A percentile compares a stretch with the other conserved stretches of the same genome.
Conservation (phyloP, 2,888 invertebrate genomes). For the Mimumesa dahlbomi region DNA sequence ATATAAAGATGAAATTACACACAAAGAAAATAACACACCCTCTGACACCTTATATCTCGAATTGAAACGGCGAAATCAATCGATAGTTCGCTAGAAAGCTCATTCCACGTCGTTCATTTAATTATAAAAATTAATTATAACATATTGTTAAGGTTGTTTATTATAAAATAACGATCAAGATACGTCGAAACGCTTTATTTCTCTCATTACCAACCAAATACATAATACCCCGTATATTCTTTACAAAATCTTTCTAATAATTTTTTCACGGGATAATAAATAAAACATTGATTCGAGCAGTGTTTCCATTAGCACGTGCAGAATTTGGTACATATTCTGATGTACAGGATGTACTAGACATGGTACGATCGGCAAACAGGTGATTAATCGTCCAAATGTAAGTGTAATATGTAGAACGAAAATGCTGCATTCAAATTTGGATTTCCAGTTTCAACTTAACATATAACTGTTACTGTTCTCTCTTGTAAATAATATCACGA, state of each 20-base stretch:
- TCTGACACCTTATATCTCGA: conserved; percentile 11
- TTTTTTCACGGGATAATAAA: no score
- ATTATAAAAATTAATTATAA: conserved; percentile 22
- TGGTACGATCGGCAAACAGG: no score
- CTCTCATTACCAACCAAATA: neutral
- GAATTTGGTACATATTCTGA: no score
- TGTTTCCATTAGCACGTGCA: no score
- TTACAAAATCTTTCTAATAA: neutral
- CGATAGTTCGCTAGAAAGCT: conserved; percentile 7
- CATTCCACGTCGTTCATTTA: conserved; percentile 11
- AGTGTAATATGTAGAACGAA: no score
- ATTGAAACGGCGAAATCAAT: conserved; percentile 3
- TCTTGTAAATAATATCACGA: no score
- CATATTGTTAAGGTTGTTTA: conserved; percentile 31
- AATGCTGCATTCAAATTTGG: no score
- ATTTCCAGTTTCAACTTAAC: no score
- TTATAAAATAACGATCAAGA: conserved; percentile 10
- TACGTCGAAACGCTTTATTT: neutral
- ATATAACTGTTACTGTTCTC: no score
- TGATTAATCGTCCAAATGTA: no score
- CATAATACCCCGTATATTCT: neutral
- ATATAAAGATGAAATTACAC: neutral
- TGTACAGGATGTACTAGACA: no score
- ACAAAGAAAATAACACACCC: neutral
- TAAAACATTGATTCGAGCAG: no score